These are phyloP conservation scores for Montipora sp. DNA, from an alignment of 64 coral and sea anemone species.

Conservation along the genomic window DNA sequence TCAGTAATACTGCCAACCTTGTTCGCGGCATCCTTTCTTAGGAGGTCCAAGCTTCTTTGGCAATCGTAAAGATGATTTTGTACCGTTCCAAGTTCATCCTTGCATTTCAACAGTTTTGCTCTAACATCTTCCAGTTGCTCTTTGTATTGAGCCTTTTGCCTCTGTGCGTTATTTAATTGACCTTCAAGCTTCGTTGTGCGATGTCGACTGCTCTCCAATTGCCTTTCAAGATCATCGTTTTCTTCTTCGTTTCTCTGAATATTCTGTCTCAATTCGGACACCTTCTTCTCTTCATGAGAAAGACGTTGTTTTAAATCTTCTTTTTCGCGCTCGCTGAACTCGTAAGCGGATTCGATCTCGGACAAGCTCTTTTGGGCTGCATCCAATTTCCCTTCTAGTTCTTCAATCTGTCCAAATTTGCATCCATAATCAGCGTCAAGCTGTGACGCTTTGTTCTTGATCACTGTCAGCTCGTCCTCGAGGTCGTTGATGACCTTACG, in stretches of 20 bases:
- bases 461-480: conserved; percentile 71
- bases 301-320: conserved; percentile 91
- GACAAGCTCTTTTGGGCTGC: conserved; percentile 76
- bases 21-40: conserved; percentile 62
- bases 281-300: conserved; percentile 85
- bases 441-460: conserved; percentile 75
- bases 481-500: conserved; percentile 74
- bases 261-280: conserved; percentile 69
- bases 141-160: conserved; percentile 75
- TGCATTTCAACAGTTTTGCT: conserved; percentile 75
- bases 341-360: conserved; percentile 80
- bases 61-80: conserved; percentile 83
- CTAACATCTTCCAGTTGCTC: conserved; percentile 87
- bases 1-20: conserved; percentile 70
- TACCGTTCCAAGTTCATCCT: conserved; percentile 67
- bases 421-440: conserved; percentile 81
- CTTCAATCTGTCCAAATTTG: conserved; percentile 60
- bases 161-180: conserved; percentile 68
- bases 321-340: conserved; percentile 85
- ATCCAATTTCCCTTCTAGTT: conserved; percentile 79
- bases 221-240: conserved; percentile 83
- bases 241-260: conserved; percentile 91
- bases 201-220: conserved; percentile 69
- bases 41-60: conserved; percentile 68
- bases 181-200: conserved; percentile 76